Conservation (phyloP, 2,888 invertebrate species). For the Rhagophthalmus giganteus region DNA sequence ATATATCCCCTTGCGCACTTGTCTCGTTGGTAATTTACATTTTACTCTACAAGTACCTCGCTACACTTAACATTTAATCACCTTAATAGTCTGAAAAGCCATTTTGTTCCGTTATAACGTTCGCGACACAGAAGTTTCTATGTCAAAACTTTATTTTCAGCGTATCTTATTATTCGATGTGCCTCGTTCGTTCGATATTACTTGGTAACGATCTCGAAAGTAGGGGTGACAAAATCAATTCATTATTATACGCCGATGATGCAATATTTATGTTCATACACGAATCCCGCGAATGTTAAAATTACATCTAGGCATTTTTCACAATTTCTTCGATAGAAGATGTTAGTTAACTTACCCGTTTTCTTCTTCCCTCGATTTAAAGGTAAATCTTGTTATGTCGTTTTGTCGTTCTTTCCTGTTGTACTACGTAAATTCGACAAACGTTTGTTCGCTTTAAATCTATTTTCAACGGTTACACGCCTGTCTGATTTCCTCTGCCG, state of each 20-base stretch:
- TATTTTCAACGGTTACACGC: too few relatives aligned
- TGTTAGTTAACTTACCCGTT: not conserved
- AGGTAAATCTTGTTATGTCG: too few relatives aligned
- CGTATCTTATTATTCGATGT: too few relatives aligned
- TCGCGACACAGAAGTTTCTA: not conserved
- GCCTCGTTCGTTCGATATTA: not conserved
- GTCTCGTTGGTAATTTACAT: slow-evolving; percentile 23
- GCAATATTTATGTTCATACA: not conserved
- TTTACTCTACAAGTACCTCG: slow-evolving; percentile 19
- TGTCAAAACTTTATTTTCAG: not conserved
- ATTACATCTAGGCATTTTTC: too few relatives aligned
- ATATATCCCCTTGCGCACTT: slow-evolving; percentile 20
- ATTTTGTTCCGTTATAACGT: slow-evolving; percentile 8
- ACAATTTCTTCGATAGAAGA: too few relatives aligned
- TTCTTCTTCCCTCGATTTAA: too few relatives aligned
- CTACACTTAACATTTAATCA: slow-evolving; percentile 22
- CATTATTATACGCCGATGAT: not conserved
- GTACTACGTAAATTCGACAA: too few relatives aligned
- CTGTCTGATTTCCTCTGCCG: too few relatives aligned
- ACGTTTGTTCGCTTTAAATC: too few relatives aligned
- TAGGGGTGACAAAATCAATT: not conserved
- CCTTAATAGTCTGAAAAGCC: slow-evolving; percentile 19
- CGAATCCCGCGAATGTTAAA: too few relatives aligned
- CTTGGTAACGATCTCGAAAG: not conserved
- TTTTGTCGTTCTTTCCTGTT: too few relatives aligned